Percentiles rank a stretch among this genome's conserved stretches.
phyloP scores from a whole-genome alignment of 1,140 invertebrate genomes.

The Drosophila funebris region DNA sequence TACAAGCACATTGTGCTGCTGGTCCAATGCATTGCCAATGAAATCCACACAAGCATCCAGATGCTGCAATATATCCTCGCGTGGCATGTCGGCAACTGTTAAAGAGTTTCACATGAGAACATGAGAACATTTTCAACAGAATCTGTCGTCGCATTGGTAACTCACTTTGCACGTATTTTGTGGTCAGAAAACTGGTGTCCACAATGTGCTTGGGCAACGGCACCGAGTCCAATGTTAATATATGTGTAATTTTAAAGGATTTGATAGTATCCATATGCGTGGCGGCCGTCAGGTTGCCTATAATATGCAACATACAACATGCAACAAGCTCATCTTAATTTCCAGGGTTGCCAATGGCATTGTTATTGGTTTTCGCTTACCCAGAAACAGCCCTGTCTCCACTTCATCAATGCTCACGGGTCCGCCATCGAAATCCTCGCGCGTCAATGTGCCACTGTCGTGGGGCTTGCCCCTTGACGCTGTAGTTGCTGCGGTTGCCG shows the following conservation, averaged over 20 bases:
- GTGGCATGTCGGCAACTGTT: constrained; percentile 91
- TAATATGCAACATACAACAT: neutral
- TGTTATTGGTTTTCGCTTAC: constrained; percentile 76
- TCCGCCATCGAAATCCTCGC: constrained; percentile 86
- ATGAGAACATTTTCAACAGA: constrained; percentile 39
- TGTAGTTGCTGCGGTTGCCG: constrained; percentile 2
- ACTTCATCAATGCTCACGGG: constrained; percentile 88
- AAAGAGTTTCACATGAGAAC: constrained; percentile 40
- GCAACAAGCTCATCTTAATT: neutral
- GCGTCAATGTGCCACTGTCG: constrained; percentile 55
- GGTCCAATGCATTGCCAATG: constrained; percentile 86
- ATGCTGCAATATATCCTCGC: constrained; percentile 91
- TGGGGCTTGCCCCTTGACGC: constrained; percentile 38
- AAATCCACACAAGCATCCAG: constrained; percentile 90
- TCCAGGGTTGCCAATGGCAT: neutral
- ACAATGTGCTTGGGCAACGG: constrained; percentile 90
- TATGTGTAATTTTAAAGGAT: constrained; percentile 88
- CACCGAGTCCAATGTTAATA: constrained; percentile 92
- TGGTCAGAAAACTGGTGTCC: constrained; percentile 87
- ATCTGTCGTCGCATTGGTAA: too few relatives aligned
- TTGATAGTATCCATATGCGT: constrained; percentile 88
- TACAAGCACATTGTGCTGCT: constrained; percentile 88
- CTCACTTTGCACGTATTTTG: constrained; percentile 90
- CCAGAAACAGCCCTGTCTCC: constrained; percentile 89
- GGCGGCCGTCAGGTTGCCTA: constrained; percentile 91